A percentile compares a stretch with the other conserved stretches of the same genome.
Evolutionary conservation across 2,113 vertebrate genomes (phyloP).

Genomic region (Podarcis cretensis): DNA sequence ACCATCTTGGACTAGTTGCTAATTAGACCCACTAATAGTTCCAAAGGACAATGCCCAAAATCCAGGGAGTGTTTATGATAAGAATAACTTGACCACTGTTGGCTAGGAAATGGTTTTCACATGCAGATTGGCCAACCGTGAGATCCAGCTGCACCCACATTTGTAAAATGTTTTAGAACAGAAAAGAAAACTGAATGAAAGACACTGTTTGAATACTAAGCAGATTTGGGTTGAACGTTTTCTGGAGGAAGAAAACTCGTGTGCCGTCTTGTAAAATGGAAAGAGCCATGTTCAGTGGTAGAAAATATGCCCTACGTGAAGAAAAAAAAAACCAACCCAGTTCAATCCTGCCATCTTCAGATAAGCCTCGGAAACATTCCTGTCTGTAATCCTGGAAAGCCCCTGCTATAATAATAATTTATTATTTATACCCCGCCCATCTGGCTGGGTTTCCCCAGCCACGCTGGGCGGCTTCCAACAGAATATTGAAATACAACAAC

Average conservation of each 20-base stretch:
- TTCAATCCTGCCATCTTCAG: neutral
- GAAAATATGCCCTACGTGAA: neutral
- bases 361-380: neutral
- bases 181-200: no score
- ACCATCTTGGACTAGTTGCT: neutral
- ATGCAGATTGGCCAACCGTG: neutral
- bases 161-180: no score
- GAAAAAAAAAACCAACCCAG: neutral
- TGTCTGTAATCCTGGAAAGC: neutral
- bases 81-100: neutral
- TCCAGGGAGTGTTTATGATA: neutral
- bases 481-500: no score
- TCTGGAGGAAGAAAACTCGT: neutral
- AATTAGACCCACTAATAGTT: neutral
- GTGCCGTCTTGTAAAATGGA: neutral
- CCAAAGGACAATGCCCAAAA: constrained; percentile 4
- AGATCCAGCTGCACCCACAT: neutral
- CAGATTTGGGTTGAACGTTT: neutral
- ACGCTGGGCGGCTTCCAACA: no score
- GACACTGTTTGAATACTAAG: neutral
- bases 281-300: neutral
- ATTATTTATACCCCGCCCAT: no score
- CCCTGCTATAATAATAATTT: neutral
- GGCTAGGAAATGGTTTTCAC: neutral
- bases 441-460: no score